Base-by-base conservation (phyloP, 2,888 invertebrate genomes). In the Zaprionus obscuricornis region DNA sequence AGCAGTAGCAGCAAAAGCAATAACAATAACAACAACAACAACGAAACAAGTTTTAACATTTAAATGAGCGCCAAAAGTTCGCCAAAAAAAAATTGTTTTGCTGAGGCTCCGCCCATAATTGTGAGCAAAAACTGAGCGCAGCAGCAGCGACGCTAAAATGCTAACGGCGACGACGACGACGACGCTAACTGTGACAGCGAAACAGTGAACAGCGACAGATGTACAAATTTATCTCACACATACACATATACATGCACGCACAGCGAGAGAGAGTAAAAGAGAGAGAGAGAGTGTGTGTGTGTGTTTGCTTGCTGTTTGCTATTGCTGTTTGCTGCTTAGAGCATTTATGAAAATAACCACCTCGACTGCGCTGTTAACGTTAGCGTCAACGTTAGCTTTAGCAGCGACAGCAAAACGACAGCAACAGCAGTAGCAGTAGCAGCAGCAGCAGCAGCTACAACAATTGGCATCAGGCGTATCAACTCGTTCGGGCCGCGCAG, bases 21-120 rank as follows among this genome's bases (percentile, higher is more conserved):
- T 27, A 49, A 22, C 20, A 47, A 37, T 47, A 55, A 46, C 47
- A 51, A 26, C 33, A 55, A 46, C 17, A 33, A 51, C 33, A 52
- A 34, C 42, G 36, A 56, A 76, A 74, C 66, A 75, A 75, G 65
- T 63, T 74, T 69, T 54, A 59, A 59, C 68, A 82, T 75, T 77
- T 68, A 83, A 83, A 83, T 85, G 83, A 84, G 81, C 73, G 66
- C 60, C 64, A 67, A 68, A 55, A 77, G 65, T 63, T 83, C 60
- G 83, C 76, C 65, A 74, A 69, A n/a, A n/a, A n/a, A n/a, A 71
- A 72, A 67, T 66, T 64, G 52, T 67, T 66, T 55, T 74, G 52
- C 37, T 78, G 66, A n/a, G n/a, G 83, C 87, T 86, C 88, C 88
- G 88, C 88, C 88, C 86, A 56, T 55, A 36, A 39, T 76, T 69